phyloP scores from a whole-genome alignment of 2,888 invertebrate genomes.

The Synergus itoensis region DNA sequence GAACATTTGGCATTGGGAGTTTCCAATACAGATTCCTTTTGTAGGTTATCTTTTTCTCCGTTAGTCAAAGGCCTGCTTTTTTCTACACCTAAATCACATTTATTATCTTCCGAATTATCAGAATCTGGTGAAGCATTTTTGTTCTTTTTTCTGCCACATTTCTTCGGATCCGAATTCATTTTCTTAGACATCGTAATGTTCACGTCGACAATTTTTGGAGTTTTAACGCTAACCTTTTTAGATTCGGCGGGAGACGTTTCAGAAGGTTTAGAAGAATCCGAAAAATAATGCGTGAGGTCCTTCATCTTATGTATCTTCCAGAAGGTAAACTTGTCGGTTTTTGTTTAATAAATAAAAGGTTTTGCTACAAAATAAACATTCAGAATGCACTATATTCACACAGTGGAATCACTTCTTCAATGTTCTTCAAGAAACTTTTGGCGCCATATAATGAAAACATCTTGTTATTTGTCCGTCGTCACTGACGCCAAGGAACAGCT shows the following conservation, averaged over 20 bases:
- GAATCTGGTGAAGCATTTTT: constrained; percentile 31
- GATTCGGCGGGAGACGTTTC: constrained; percentile 46
- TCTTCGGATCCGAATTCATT: constrained; percentile 8
- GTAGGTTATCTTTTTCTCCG: not conserved
- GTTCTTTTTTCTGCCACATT: constrained; percentile 50
- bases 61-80: not conserved
- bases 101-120: constrained; percentile 9
- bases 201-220: constrained; percentile 42
- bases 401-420: not conserved
- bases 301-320: constrained; percentile 60
- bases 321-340: not conserved
- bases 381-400: not conserved
- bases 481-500: too few relatives aligned
- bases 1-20: not conserved
- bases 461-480: too few relatives aligned
- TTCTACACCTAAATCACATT: constrained; percentile 32
- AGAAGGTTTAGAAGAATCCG: constrained; percentile 57
- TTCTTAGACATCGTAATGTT: not conserved
- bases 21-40: not conserved
- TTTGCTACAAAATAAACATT: constrained; percentile 24
- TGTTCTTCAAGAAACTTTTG: too few relatives aligned
- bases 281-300: constrained; percentile 69
- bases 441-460: not conserved
- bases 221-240: constrained; percentile 50
- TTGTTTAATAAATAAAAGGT: not conserved